These are phyloP conservation scores for Harlomillsia oculata DNA, from an alignment of 1,140 invertebrate genomes.

Conservation along the genomic window DNA sequence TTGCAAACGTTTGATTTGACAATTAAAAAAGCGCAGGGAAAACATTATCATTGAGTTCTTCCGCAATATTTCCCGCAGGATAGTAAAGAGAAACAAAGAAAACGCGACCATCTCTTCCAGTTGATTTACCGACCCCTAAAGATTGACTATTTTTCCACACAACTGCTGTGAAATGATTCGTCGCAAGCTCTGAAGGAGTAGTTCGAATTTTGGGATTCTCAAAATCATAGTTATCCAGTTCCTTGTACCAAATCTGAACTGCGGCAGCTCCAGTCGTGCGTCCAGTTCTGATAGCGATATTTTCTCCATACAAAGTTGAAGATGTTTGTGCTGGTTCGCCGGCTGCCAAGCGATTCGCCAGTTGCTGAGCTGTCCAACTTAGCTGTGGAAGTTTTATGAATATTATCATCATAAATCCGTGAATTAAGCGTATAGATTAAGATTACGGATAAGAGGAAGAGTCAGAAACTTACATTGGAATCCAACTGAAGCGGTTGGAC, in stretches of 20 bases:
- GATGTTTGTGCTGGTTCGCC: neutral
- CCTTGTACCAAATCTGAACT: slow-evolving; percentile 10
- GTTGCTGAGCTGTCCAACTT: neutral
- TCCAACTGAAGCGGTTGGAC: neutral
- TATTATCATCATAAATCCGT: neutral
- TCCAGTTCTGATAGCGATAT: neutral
- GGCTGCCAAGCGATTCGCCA: neutral
- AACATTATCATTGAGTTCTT: neutral
- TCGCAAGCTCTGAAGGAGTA: neutral
- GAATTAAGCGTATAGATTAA: too few relatives aligned
- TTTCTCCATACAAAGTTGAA: slow-evolving; percentile 9
- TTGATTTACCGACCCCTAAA: slow-evolving; percentile 14
- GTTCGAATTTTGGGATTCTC: neutral
- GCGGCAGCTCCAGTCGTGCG: neutral
- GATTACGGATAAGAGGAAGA: too few relatives aligned
- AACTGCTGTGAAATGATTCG: slow-evolving; percentile 9
- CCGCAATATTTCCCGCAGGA: slow-evolving; percentile 2
- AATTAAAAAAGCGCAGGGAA: too few relatives aligned
- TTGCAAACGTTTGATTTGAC: too few relatives aligned
- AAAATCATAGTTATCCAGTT: slow-evolving; percentile 7
- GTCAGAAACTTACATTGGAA: too few relatives aligned
- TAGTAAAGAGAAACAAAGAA: slow-evolving; percentile 9
- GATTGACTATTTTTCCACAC: slow-evolving; percentile 6
- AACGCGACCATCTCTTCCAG: neutral
- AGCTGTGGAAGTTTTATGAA: neutral